Conservation (phyloP, 2,113 vertebrate genomes). For the Donacobius atricapilla region DNA sequence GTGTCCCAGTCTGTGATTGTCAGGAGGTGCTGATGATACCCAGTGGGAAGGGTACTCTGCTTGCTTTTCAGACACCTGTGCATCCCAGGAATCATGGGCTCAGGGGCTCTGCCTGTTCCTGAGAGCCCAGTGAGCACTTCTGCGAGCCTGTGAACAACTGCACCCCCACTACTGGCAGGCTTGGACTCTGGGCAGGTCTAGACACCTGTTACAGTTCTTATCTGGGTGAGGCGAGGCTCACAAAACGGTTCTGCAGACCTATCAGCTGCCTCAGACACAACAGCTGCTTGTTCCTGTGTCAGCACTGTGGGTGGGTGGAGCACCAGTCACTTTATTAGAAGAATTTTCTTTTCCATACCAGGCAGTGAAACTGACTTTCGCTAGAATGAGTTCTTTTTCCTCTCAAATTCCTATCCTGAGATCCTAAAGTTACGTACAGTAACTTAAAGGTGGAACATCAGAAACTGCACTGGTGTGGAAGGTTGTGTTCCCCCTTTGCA, state of each 20-base stretch:
- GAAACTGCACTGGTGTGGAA: neutral
- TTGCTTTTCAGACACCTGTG: neutral
- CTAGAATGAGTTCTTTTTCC: neutral
- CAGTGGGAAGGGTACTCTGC: fast-evolving
- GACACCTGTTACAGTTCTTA: neutral
- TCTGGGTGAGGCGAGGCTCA: neutral
- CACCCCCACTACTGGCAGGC: neutral
- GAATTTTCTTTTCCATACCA: neutral
- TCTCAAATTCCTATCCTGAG: neutral
- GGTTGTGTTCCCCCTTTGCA: neutral
- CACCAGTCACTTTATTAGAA: neutral
- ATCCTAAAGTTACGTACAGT: fast-evolving
- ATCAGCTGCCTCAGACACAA: neutral
- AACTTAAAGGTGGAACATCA: neutral
- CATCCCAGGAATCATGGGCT: fast-evolving
- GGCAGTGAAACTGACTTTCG: neutral
- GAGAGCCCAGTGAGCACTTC: neutral
- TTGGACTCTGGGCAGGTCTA: neutral
- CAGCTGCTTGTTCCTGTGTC: neutral
- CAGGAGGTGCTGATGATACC: neutral
- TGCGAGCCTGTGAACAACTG: fast-evolving
- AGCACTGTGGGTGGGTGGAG: neutral
- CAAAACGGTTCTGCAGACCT: neutral
- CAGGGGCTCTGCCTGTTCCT: neutral
- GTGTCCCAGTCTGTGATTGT: neutral